phyloP scores from a whole-genome alignment of 2,113 vertebrate species.

The Myrmecobius fasciatus region DNA sequence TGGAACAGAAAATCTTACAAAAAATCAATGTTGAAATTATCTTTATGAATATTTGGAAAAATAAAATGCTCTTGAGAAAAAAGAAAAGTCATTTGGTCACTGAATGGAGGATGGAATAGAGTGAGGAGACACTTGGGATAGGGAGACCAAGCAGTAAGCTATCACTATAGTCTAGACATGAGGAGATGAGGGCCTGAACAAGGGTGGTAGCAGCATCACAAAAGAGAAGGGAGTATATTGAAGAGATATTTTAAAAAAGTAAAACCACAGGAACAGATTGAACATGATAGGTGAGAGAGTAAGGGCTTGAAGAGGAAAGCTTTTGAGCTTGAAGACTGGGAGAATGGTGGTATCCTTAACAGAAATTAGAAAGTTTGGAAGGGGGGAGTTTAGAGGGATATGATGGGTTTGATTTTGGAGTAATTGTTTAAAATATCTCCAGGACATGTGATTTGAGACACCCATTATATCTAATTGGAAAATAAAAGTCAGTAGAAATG shows the following conservation, averaged over 20 bases:
- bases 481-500: background rate
- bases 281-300: background rate
- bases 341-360: background rate
- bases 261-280: background rate
- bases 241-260: background rate
- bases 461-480: background rate
- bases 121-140: background rate
- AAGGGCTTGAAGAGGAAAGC: background rate
- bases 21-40: no score
- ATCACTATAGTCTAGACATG: background rate
- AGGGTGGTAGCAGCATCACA: background rate
- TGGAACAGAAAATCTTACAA: no score
- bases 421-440: background rate
- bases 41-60: no score
- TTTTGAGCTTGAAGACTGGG: background rate
- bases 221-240: background rate
- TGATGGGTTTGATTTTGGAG: background rate
- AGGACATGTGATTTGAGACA: background rate
- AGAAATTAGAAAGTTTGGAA: background rate
- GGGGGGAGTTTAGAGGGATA: background rate
- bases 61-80: no score
- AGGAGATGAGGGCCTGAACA: background rate
- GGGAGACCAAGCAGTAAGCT: background rate
- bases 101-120: background rate
- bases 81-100: background rate